phyloP scores from a whole-genome alignment of 2,113 vertebrate genomes.

The Desmodus rotundus region DNA sequence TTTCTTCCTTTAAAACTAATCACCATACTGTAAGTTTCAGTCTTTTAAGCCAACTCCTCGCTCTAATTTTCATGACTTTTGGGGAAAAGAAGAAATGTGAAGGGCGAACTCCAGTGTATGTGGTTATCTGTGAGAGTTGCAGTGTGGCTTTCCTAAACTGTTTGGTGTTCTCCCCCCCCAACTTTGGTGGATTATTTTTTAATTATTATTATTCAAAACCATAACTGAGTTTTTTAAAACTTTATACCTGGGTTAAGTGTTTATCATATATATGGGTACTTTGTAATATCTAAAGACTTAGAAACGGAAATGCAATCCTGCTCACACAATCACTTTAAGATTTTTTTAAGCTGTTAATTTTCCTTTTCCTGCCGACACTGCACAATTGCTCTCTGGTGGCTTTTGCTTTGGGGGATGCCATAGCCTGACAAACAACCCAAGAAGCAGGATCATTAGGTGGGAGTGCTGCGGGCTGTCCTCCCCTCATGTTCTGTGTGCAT shows the following conservation, averaged over 20 bases:
- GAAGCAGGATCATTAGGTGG: constrained; percentile 41
- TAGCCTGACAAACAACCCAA: constrained; percentile 16
- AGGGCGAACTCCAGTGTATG: constrained; percentile 68
- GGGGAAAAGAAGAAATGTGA: constrained; percentile 67
- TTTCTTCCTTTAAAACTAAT: constrained; percentile 70
- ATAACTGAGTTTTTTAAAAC: constrained; percentile 65
- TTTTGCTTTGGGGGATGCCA: constrained; percentile 26
- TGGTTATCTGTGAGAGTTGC: constrained; percentile 71
- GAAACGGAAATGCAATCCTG: constrained; percentile 77
- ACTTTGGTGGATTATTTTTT: constrained; percentile 45
- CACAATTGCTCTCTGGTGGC: constrained; percentile 33
- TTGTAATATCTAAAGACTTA: constrained; percentile 80
- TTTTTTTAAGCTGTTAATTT: constrained; percentile 72
- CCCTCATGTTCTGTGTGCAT: constrained; percentile 1
- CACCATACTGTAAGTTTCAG: constrained; percentile 60
- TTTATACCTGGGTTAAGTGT: constrained; percentile 79
- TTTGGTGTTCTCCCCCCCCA: not conserved
- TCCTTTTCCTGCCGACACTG: constrained; percentile 67
- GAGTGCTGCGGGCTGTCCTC: constrained; percentile 41
- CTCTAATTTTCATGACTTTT: constrained; percentile 58
- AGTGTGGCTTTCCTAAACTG: constrained; percentile 49
- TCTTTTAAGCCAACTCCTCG: not conserved
- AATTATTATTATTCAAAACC: constrained; percentile 79
- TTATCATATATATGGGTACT: constrained; percentile 92
- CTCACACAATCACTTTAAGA: constrained; percentile 69